Conservation (phyloP, 2,797 vertebrate genomes). For the Dicrostonyx torquatus region DNA sequence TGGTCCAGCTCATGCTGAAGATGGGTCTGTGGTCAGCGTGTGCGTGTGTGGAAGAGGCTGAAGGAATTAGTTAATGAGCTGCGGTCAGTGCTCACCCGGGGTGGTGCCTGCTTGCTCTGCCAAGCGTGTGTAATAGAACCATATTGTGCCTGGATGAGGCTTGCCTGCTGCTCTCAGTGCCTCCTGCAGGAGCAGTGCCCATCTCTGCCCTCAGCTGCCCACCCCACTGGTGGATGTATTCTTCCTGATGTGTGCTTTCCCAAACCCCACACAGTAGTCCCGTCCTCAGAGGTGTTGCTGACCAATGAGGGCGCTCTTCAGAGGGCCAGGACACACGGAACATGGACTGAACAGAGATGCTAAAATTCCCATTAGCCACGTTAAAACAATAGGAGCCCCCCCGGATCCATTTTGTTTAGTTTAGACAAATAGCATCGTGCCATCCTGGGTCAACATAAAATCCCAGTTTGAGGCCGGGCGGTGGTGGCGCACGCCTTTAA, state of each 20-base stretch:
- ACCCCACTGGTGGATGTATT: not conserved
- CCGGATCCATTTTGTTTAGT: not conserved
- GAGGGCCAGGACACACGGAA: fast-evolving
- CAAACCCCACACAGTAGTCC: not conserved
- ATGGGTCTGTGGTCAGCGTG: not conserved
- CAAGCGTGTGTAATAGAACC: not conserved
- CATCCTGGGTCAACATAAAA: fast-evolving
- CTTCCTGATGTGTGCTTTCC: not conserved
- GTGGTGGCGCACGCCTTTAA: too few relatives aligned
- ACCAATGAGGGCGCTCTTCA: not conserved
- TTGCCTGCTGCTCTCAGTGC: not conserved
- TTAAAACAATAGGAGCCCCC: not conserved
- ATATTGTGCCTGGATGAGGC: not conserved
- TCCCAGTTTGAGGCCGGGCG: too few relatives aligned
- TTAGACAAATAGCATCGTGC: not conserved
- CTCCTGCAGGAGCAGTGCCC: not conserved
- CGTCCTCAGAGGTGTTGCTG: not conserved
- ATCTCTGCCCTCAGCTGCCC: not conserved
- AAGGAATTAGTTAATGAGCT: not conserved
- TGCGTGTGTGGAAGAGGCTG: not conserved
- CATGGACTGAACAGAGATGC: fast-evolving
- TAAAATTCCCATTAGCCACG: not conserved
- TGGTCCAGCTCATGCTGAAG: not conserved
- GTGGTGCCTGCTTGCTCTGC: not conserved
- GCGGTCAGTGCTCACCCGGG: not conserved